Conservation (phyloP, 2,797 vertebrate genomes). For the Sebastiscus albofasciatus region DNA sequence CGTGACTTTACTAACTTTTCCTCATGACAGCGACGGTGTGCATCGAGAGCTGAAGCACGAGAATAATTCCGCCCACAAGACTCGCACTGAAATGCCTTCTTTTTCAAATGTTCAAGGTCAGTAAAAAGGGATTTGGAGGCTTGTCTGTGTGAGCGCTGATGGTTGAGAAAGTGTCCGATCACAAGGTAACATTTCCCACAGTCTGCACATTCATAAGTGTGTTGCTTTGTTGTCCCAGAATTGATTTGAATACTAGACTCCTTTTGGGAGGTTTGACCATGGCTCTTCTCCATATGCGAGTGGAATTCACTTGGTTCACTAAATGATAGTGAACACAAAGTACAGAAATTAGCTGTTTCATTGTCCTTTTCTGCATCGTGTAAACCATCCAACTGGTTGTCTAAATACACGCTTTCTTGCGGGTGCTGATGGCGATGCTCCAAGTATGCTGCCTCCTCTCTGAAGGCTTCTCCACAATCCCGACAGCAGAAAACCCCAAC, state of each 20-base stretch:
- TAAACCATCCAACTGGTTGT: conserved; percentile 63
- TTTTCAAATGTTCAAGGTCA: conserved; percentile 83
- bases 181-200: conserved; percentile 82
- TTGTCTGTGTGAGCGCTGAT: conserved; percentile 82
- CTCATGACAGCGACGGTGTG: conserved; percentile 85
- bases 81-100: conserved; percentile 85
- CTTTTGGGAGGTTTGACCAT: conserved; percentile 51
- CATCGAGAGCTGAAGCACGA: conserved; percentile 85
- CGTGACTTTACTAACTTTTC: conserved; percentile 81
- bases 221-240: conserved; percentile 59
- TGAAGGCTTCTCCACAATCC: conserved; percentile 80
- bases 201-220: conserved; percentile 79
- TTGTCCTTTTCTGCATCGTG: conserved; percentile 65
- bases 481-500: conserved; percentile 77
- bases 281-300: conserved; percentile 68
- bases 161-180: conserved; percentile 83
- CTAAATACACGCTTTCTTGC: conserved; percentile 65
- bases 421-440: conserved; percentile 75
- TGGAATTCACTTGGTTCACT: conserved; percentile 51
- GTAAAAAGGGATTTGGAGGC: conserved; percentile 84
- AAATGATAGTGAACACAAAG: conserved; percentile 77
- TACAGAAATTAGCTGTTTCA: conserved; percentile 66
- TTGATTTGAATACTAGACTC: conserved; percentile 16
- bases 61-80: conserved; percentile 84
- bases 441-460: conserved; percentile 71